phyloP scores from a whole-genome alignment of 2,797 vertebrate species.

The Coreius guichenoti region DNA sequence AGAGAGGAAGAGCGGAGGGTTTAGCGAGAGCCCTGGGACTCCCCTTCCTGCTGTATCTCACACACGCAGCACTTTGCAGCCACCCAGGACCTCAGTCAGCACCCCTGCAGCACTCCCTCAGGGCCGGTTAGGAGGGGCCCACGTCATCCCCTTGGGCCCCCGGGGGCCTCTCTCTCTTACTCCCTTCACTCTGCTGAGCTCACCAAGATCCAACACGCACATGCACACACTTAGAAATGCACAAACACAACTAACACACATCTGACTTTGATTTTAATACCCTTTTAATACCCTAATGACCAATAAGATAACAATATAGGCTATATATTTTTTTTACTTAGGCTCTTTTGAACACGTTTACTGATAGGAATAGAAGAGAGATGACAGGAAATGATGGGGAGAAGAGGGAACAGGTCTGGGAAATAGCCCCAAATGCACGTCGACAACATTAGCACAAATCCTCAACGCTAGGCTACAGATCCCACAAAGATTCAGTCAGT shows the following conservation, averaged over 20 bases:
- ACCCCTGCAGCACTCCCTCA: constrained; percentile 72
- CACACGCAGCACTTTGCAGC: constrained; percentile 81
- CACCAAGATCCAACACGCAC: constrained; percentile 44
- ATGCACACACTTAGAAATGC: constrained; percentile 28
- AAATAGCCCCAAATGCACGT: neutral
- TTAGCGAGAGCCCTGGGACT: constrained; percentile 71
- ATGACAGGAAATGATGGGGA: constrained; percentile 5
- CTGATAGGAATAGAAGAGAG: neutral
- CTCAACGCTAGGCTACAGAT: neutral
- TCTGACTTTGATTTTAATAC: constrained; percentile 28
- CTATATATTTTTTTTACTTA: constrained; percentile 21
- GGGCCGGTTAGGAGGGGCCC: constrained; percentile 69
- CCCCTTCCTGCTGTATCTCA: constrained; percentile 81
- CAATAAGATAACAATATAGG: constrained; percentile 11
- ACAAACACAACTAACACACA: constrained; percentile 17
- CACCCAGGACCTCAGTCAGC: constrained; percentile 84
- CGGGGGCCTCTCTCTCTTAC: constrained; percentile 74
- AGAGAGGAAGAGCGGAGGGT: constrained; percentile 24
- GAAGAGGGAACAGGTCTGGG: neutral
- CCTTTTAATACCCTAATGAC: neutral
- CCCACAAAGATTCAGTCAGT: neutral
- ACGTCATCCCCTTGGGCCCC: constrained; percentile 62
- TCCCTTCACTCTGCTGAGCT: constrained; percentile 62
- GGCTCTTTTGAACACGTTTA: neutral
- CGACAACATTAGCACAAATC: neutral